Conservation (phyloP, 2,797 vertebrate genomes). For the Catamblyrhynchus diadema region DNA sequence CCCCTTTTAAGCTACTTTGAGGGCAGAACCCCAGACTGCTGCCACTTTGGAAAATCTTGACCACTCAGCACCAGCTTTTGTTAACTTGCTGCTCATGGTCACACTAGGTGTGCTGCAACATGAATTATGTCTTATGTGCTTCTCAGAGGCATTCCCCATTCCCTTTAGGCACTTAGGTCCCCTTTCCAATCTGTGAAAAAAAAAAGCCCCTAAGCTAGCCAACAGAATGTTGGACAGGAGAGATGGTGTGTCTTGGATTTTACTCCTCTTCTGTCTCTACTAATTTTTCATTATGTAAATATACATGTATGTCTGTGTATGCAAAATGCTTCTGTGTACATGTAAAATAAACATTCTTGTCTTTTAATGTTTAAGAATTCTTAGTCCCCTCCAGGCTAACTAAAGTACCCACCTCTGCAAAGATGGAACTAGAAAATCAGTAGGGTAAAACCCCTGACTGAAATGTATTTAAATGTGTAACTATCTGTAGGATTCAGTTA, state of each 20-base stretch:
- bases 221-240: not conserved
- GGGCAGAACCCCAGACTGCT: not conserved
- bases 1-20: not conserved
- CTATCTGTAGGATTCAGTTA: not conserved
- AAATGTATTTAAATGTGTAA: not conserved
- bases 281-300: not conserved
- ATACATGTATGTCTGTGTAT: too few relatives aligned
- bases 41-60: not conserved
- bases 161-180: not conserved
- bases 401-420: not conserved
- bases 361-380: not conserved
- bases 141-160: not conserved
- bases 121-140: not conserved
- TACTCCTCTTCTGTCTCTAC: not conserved
- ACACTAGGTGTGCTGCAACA: not conserved
- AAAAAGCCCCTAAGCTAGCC: rapidly evolving
- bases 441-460: not conserved
- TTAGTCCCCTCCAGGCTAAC: not conserved
- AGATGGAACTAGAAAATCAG: not conserved
- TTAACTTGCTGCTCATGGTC: not conserved
- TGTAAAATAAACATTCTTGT: not conserved
- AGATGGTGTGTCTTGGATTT: not conserved
- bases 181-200: not conserved
- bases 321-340: not conserved
- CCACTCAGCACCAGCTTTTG: not conserved